Evolutionary conservation across 2,888 invertebrate genomes (phyloP).

Genomic region (Chrysolina americana): DNA sequence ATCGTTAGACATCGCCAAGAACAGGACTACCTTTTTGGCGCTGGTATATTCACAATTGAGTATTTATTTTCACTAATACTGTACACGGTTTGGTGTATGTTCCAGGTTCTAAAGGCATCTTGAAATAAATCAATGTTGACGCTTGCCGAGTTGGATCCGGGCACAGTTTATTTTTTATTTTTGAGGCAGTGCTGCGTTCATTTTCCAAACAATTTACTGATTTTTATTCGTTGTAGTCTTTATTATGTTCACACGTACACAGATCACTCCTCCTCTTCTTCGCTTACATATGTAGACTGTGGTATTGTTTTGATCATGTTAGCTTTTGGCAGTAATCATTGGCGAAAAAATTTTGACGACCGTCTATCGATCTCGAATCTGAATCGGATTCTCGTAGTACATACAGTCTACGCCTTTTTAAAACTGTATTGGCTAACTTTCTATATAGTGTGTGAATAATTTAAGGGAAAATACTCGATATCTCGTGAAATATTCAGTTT

Average conservation of each 20-base stretch:
- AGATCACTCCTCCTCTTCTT: constrained; percentile 51
- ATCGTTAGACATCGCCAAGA: too few relatives aligned
- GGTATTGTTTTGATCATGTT: constrained; percentile 54
- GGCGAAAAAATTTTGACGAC: constrained; percentile 49
- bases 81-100: neutral
- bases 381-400: too few relatives aligned
- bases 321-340: constrained; percentile 53
- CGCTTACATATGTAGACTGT: constrained; percentile 56
- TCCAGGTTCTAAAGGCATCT: neutral
- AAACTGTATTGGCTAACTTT: too few relatives aligned
- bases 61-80: too few relatives aligned
- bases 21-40: too few relatives aligned
- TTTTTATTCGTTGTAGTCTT: constrained; percentile 40
- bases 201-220: constrained; percentile 45
- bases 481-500: too few relatives aligned
- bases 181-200: constrained; percentile 55
- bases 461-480: too few relatives aligned
- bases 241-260: constrained; percentile 50
- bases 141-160: constrained; percentile 46
- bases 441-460: too few relatives aligned
- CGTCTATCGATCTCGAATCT: neutral
- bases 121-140: constrained; percentile 24
- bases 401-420: too few relatives aligned
- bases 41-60: too few relatives aligned
- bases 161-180: constrained; percentile 50